Base-by-base conservation (phyloP, 2,888 invertebrate genomes). In the Drosophila nigritarsus region DNA sequence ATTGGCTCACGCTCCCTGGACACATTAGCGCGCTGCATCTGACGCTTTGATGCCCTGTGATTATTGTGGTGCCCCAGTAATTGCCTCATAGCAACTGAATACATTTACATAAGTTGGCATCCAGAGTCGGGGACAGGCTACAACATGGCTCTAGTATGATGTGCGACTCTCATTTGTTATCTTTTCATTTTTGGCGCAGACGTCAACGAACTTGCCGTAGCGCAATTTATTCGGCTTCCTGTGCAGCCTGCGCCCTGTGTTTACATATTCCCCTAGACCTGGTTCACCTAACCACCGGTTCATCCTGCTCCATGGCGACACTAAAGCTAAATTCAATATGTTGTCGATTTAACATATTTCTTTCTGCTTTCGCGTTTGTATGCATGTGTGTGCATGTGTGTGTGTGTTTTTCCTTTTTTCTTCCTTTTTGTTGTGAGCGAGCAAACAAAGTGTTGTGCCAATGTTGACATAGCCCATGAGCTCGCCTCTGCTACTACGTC, bases 281-380 rank as follows among this genome's bases (percentile, higher is more conserved):
- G 32, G 32, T 32, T 32, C 36, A 20, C n/a, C 36, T 30, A 50
- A 48, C 36, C 24, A 24, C 27, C 56, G 49, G 51, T 56, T 50
- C 60, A 66, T 59, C 60, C 60, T 70, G 68, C 62, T 60, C 64
- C 61, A 56, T 27, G 66, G 72, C 64, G 80, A 82, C 81, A 78
- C 77, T 72, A 82, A 86, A 87, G 88, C 88, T 73, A 86, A 81
- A 90, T 86, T 90, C 90, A 86, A 90, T 88, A 87, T 87, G 80
- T 74, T 88, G 80, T 83, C 90, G 88, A 76, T 75, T 82, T 83
- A 89, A 78, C 86, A 86, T 89, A 87, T 80, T 83, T 86, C 68
- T 64, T 63, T 61, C 58, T 66, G 59, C 56, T 62, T 73, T 69
- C 73, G 58, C 70, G 53, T 83, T 70, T 73, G 63, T 38, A 24